These are phyloP conservation scores for Apeltes quadracus DNA, from an alignment of 2,113 vertebrate species.

Conservation along the genomic window DNA sequence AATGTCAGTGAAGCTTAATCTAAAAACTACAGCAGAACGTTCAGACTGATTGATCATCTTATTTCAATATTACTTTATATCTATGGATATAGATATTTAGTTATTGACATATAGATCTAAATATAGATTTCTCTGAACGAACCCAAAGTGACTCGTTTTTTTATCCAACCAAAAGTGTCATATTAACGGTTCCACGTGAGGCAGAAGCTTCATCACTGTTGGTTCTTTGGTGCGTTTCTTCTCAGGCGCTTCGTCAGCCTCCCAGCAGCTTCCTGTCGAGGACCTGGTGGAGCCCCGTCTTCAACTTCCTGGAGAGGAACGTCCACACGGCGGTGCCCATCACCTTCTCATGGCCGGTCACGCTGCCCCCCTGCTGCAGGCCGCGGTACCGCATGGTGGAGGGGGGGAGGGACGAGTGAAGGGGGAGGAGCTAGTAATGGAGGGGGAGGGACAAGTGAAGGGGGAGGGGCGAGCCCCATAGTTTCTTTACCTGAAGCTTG, in stretches of 20 bases:
- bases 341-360: slow-evolving; percentile 87
- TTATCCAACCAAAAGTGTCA: too few relatives aligned
- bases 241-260: slow-evolving; percentile 85
- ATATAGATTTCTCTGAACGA: too few relatives aligned
- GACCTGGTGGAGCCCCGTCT: slow-evolving; percentile 92
- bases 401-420: slow-evolving; percentile 70
- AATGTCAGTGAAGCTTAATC: too few relatives aligned
- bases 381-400: slow-evolving; percentile 92
- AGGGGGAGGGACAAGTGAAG: slow-evolving; percentile 44
- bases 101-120: too few relatives aligned
- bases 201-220: too few relatives aligned
- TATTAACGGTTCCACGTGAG: too few relatives aligned
- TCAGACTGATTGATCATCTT: too few relatives aligned
- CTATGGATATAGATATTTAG: too few relatives aligned
- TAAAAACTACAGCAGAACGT: too few relatives aligned
- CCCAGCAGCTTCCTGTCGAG: slow-evolving; percentile 88
- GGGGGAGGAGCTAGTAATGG: too few relatives aligned
- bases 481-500: background rate
- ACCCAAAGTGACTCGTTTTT: too few relatives aligned
- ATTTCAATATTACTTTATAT: too few relatives aligned
- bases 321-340: slow-evolving; percentile 87
- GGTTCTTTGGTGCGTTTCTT: background rate
- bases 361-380: slow-evolving; percentile 87
- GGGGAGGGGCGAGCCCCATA: slow-evolving; percentile 34
- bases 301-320: slow-evolving; percentile 93